These are phyloP conservation scores for Tonatia bakeri DNA, from an alignment of 2,113 vertebrate genomes.

Conservation along the genomic window DNA sequence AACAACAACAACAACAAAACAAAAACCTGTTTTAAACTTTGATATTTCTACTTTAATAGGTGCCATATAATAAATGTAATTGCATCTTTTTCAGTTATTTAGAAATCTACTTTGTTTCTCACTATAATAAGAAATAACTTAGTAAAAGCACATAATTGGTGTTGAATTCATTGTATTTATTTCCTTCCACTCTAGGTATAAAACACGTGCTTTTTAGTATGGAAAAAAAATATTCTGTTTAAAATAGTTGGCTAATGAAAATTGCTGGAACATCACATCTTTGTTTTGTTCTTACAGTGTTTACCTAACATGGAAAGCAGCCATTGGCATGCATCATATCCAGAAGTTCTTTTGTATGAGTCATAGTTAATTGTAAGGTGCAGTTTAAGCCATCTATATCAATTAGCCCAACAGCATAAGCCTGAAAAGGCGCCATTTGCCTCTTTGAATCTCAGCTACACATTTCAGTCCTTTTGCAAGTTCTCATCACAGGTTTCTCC, in stretches of 20 bases:
- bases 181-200: not conserved
- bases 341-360: not conserved
- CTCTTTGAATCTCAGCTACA: not conserved
- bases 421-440: not conserved
- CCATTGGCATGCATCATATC: not conserved
- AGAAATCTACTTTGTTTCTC: not conserved
- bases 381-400: not conserved
- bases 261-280: not conserved
- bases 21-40: not conserved
- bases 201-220: not conserved
- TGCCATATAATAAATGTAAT: not conserved
- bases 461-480: not conserved
- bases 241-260: not conserved
- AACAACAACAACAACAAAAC: not conserved
- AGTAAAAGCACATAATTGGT: not conserved
- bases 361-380: not conserved
- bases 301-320: not conserved
- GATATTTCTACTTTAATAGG: not conserved
- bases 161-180: not conserved
- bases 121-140: not conserved
- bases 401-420: not conserved
- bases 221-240: not conserved
- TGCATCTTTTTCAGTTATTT: not conserved
- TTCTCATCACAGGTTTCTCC: not conserved
- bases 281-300: not conserved